Percentiles rank a stretch among this genome's conserved stretches.
Conservation (phyloP, 2,888 invertebrate genomes). For the Plebejus melissa region DNA sequence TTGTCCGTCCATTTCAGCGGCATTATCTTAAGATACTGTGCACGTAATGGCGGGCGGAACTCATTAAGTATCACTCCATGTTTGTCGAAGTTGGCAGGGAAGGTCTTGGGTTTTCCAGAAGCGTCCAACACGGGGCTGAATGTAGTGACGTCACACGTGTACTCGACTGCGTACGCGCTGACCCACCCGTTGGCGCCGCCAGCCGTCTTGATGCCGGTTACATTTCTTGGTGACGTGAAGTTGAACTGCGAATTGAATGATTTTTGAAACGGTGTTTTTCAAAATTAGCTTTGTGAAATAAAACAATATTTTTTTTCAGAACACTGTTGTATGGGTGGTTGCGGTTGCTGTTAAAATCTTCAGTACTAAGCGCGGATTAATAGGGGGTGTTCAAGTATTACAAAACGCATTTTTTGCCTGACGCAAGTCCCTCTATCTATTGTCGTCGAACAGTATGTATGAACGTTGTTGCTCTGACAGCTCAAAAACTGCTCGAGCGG, state of each 20-base stretch:
- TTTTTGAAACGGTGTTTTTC: too few species aligned
- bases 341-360: too few species aligned
- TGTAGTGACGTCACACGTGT: conserved; percentile 83
- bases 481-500: too few species aligned
- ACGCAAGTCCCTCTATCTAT: too few species aligned
- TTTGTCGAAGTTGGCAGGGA: conserved; percentile 86
- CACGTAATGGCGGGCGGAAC: conserved; percentile 85
- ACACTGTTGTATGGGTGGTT: too few species aligned
- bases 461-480: too few species aligned
- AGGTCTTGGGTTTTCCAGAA: conserved; percentile 74
- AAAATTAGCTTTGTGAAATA: too few species aligned
- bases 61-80: conserved; percentile 79
- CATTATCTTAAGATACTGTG: conserved; percentile 84
- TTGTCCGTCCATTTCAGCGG: conserved; percentile 86
- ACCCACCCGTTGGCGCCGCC: conserved; percentile 87
- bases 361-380: too few species aligned
- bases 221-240: conserved; percentile 85
- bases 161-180: conserved; percentile 84
- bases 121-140: conserved; percentile 81
- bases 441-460: too few species aligned
- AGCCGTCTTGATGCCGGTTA: conserved; percentile 88
- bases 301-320: too few species aligned
- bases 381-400: too few species aligned
- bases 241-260: conserved; percentile 78
- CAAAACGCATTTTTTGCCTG: too few species aligned